Percentiles rank a stretch among this genome's conserved stretches.
These are phyloP conservation scores for Rhabdophis nuchalis DNA, from an alignment of 2,797 vertebrate species.

Conservation along the genomic window DNA sequence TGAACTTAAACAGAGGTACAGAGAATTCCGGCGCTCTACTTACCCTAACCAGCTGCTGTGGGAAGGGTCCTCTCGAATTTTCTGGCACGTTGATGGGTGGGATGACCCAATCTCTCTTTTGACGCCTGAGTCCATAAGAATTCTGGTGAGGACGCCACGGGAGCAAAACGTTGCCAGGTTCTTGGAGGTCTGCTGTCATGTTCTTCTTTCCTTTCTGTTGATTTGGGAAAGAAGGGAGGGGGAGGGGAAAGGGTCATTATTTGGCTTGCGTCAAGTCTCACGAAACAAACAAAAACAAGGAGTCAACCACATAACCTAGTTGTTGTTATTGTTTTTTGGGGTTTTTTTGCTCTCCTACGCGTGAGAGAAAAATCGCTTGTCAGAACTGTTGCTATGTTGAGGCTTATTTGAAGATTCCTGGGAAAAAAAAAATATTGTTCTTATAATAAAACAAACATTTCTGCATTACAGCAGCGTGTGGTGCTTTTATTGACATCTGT, in stretches of 20 bases:
- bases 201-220: conserved; percentile 74
- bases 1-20: neutral
- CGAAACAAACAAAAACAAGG: neutral
- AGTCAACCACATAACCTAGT: neutral
- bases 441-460: conserved; percentile 38
- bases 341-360: neutral
- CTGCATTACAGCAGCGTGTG: conserved; percentile 21
- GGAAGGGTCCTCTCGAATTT: conserved; percentile 93
- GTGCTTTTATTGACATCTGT: conserved; percentile 22
- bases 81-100: conserved; percentile 95
- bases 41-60: conserved; percentile 93
- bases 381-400: neutral
- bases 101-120: conserved; percentile 97
- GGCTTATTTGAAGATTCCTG: neutral
- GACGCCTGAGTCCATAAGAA: conserved; percentile 77
- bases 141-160: conserved; percentile 71
- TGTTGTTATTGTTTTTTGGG: neutral
- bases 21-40: conserved; percentile 59
- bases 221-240: neutral
- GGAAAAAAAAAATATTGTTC: conserved; percentile 13
- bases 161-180: conserved; percentile 74
- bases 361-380: neutral
- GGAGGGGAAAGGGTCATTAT: conserved; percentile 29
- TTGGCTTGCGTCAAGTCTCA: neutral
- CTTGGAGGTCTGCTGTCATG: conserved; percentile 65